Evolutionary conservation across 1,140 invertebrate genomes (phyloP).

Genomic region (Gonioctena quinquepunctata): DNA sequence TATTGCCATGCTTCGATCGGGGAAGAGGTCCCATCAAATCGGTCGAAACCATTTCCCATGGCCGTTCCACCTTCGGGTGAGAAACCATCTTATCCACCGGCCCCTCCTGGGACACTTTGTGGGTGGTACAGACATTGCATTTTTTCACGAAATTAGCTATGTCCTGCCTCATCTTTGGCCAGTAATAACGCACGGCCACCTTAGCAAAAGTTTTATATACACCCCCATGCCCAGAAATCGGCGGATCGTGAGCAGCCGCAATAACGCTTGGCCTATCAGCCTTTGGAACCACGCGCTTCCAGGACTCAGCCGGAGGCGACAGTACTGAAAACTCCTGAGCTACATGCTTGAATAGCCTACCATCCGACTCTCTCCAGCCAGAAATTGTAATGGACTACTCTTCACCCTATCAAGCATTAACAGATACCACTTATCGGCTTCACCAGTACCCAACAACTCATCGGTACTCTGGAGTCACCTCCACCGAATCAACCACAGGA

Average conservation of each 20-base stretch:
- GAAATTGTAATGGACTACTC: background rate
- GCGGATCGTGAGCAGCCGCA: conserved; percentile 22
- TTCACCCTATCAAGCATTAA: background rate
- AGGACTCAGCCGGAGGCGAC: conserved; percentile 1
- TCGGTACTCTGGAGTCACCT: background rate
- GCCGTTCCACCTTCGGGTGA: conserved; percentile 22
- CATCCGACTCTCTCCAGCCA: background rate
- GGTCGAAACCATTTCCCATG: conserved; percentile 6
- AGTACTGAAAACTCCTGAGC: background rate
- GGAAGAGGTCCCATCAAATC: conserved; percentile 18
- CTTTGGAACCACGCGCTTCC: conserved; percentile 41
- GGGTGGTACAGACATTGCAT: conserved; percentile 30
- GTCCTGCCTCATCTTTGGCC: conserved; percentile 37
- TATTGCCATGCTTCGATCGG: conserved; percentile 4
- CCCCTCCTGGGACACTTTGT: conserved; percentile 15
- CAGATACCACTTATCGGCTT: background rate
- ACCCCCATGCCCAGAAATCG: conserved; percentile 30
- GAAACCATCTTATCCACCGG: conserved; percentile 28
- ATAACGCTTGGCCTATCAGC: conserved; percentile 27
- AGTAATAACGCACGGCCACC: conserved; percentile 31
- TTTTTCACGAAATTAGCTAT: conserved; percentile 27
- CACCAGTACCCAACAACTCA: background rate
- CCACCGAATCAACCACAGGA: background rate
- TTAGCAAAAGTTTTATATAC: conserved; percentile 36
- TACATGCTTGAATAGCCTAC: background rate